Evolutionary conservation across 2,888 invertebrate species (phyloP), one percentile per base, ranked within the genome.

Genomic region (Antheraea yamamai): DNA sequence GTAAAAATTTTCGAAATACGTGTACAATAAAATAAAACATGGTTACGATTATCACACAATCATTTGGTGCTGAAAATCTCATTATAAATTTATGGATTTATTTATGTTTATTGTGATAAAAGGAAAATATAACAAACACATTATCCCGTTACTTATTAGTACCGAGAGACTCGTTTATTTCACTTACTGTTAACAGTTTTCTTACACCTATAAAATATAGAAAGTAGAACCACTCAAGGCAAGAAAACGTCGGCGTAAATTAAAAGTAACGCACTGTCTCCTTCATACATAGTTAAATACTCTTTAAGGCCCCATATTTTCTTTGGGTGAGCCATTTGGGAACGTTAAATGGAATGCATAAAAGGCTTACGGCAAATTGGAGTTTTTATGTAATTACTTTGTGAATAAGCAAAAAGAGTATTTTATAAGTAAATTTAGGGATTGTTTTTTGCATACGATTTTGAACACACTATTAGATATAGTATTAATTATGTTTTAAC

Each of bases 281-380:
- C 91, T 91, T 91, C 92, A 92, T 93, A 92, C 92, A 93, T 92
- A 93, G 90, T 91, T 93, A 93, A 93, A 93, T 89, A 87, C 89
- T 93, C 87, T 92, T 92, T 90, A 92, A 91, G 91, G 87, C 83
- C 81, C 88, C 89, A 90, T 92, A 92, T 92, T 93, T 92, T 88
- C 89, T 85, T 89, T 87, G 86, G 89, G 85, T 85, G 84, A 82
- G 82, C 89, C 88, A 89, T 92, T 91, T 89, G 86, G 89, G 87
- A 88, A 85, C 88, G 87, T 89, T 91, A 89, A 91, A 90, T 90
- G 88, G 89, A 90, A 92, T 88, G 86, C 87, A 89, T 90, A 90
- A 91, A 90, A 91, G 89, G 88, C 88, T 89, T 90, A 87, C 86
- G 85, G 83, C 87, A 90, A 91, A 91, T 91, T 90, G 88, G 88